A percentile compares a stretch with the other conserved stretches of the same genome.
phyloP scores from a whole-genome alignment of 2,888 invertebrate species.

The Lasiommata megera region DNA sequence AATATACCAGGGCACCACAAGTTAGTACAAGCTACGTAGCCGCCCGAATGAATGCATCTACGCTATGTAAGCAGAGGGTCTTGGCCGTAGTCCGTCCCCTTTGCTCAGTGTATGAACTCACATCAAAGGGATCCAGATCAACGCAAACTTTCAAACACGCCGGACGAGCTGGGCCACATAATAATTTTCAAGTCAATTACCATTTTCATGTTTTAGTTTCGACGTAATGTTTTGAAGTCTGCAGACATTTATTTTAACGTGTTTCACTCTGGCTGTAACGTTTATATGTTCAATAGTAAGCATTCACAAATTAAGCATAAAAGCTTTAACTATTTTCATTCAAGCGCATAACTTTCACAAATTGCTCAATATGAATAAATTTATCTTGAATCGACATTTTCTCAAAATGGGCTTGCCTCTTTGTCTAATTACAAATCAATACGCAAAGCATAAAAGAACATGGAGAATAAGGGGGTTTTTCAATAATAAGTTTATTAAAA shows the following conservation, averaged over 20 bases:
- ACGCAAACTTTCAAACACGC: conserved; percentile 56
- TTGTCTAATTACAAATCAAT: too few species aligned
- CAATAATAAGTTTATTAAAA: too few species aligned
- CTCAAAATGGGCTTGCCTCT: too few species aligned
- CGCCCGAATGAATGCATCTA: conserved; percentile 61
- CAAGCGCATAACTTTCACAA: too few species aligned
- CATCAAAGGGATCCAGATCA: conserved; percentile 68
- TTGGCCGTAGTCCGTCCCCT: conserved; percentile 54
- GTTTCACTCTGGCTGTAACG: not conserved
- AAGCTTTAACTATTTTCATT: too few species aligned
- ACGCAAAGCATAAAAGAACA: too few species aligned
- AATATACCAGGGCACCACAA: conserved; percentile 30
- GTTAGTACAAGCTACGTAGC: conserved; percentile 34
- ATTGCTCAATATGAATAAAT: too few species aligned
- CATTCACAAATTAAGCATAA: not conserved
- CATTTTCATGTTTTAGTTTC: conserved; percentile 16
- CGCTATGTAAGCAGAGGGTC: conserved; percentile 60
- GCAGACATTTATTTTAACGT: conserved; percentile 9
- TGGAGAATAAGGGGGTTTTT: too few species aligned
- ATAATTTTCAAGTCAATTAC: conserved; percentile 38
- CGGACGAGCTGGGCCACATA: conserved; percentile 22
- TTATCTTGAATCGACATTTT: too few species aligned
- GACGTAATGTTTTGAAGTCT: conserved; percentile 6
- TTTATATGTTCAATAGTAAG: conserved; percentile 1
- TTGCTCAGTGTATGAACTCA: conserved; percentile 52